phyloP scores from a whole-genome alignment of 2,113 vertebrate genomes.

The Tringa solitaria region DNA sequence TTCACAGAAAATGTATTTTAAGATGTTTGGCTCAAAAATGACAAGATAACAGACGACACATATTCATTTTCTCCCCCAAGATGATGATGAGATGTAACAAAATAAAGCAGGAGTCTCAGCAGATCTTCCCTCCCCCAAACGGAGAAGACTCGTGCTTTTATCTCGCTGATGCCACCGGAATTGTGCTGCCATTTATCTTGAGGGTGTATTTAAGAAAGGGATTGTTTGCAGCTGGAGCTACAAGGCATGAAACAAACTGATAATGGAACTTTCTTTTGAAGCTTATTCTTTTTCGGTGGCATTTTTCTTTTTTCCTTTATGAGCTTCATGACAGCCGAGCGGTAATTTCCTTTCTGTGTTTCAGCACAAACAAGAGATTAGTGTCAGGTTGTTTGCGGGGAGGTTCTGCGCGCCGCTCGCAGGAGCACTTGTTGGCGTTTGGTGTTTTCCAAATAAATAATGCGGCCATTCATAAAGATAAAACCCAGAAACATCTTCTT shows the following conservation, averaged over 20 bases:
- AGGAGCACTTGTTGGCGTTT: neutral
- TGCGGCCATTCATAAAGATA: neutral
- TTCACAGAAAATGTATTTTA: slow-evolving; percentile 55
- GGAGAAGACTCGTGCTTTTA: neutral
- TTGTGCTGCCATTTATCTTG: slow-evolving; percentile 11
- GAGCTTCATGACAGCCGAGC: slow-evolving; percentile 23
- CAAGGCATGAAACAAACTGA: slow-evolving; percentile 11
- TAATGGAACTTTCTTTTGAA: slow-evolving; percentile 32
- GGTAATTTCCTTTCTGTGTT: slow-evolving; percentile 44
- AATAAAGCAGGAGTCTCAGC: slow-evolving; percentile 11
- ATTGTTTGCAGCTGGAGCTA: slow-evolving; percentile 22
- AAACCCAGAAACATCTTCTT: neutral
- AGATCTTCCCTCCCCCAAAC: slow-evolving; percentile 7
- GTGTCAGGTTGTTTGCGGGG: neutral
- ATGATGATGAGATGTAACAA: slow-evolving; percentile 36
- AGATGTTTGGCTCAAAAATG: slow-evolving; percentile 31
- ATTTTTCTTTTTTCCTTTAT: slow-evolving; percentile 38
- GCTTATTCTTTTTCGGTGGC: slow-evolving; percentile 20
- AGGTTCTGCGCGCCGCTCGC: neutral
- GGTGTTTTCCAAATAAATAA: neutral
- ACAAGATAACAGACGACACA: slow-evolving; percentile 53
- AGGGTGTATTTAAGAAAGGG: neutral
- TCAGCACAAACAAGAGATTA: slow-evolving; percentile 49
- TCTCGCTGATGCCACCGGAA: neutral
- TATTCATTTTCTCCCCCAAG: slow-evolving; percentile 39